These are phyloP conservation scores for Ectropis crepuscularia DNA, from an alignment of 2,888 invertebrate species.

Conservation along the genomic window DNA sequence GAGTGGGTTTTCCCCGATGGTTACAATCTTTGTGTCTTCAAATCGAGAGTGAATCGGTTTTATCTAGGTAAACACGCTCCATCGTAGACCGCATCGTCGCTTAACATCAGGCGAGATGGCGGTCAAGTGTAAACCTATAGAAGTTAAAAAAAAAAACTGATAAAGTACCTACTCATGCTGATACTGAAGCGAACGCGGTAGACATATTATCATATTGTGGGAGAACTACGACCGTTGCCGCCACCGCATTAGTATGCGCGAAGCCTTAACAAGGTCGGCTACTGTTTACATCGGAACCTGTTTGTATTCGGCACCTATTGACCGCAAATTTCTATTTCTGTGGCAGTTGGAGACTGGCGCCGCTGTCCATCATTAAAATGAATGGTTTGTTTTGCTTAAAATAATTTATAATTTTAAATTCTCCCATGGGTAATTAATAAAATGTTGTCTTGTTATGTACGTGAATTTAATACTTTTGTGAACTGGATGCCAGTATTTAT, in stretches of 20 bases:
- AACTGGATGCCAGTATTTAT: too few species aligned
- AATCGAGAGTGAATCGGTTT: too few species aligned
- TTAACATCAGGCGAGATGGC: too few species aligned
- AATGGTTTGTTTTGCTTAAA: constrained; percentile 21
- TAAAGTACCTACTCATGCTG: too few species aligned
- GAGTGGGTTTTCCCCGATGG: too few species aligned
- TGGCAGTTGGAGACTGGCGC: constrained; percentile 35
- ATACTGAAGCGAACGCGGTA: not conserved
- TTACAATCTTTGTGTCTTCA: too few species aligned
- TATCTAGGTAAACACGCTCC: too few species aligned
- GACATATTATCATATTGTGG: not conserved
- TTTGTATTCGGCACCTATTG: constrained; percentile 27
- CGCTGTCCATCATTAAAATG: constrained; percentile 35
- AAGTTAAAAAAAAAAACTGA: too few species aligned
- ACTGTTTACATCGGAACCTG: constrained; percentile 39
- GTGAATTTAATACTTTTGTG: too few species aligned
- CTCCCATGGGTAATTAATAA: not conserved
- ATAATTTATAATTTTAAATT: constrained; percentile 11
- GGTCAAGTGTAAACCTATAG: too few species aligned
- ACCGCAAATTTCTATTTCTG: constrained; percentile 39
- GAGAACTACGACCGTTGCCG: not conserved
- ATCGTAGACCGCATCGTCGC: too few species aligned
- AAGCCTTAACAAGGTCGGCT: constrained; percentile 33
- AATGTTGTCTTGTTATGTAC: too few species aligned
- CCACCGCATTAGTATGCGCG: not conserved